phyloP scores from a whole-genome alignment of 2,888 invertebrate genomes.

The Nymphalis polychloros region DNA sequence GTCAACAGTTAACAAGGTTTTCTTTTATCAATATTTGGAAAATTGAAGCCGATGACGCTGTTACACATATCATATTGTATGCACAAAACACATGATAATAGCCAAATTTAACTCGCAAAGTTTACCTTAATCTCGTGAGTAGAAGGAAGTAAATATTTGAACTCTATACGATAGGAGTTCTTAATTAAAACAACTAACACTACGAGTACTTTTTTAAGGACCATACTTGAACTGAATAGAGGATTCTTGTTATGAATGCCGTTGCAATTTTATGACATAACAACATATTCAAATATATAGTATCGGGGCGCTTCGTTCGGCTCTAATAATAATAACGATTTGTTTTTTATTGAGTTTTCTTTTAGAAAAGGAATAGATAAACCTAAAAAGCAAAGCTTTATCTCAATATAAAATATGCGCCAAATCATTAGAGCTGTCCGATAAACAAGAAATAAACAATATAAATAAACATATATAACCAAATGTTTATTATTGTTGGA shows the following conservation, averaged over 20 bases:
- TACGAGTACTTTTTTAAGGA: not conserved
- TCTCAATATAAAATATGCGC: no score
- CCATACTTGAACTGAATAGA: not conserved
- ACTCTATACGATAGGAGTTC: not conserved
- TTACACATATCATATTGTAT: constrained; percentile 1
- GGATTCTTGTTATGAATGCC: not conserved
- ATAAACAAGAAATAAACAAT: no score
- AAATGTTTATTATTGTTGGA: no score
- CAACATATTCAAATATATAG: not conserved
- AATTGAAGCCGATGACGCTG: constrained; percentile 1
- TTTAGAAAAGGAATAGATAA: no score
- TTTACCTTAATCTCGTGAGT: constrained; percentile 13
- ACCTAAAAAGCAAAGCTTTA: no score
- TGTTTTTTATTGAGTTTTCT: no score
- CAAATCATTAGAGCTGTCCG: no score
- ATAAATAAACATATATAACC: no score
- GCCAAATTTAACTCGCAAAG: constrained; percentile 15
- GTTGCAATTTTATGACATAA: not conserved
- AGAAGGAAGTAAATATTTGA: constrained; percentile 11
- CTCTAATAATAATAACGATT: no score
- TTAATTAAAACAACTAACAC: not conserved
- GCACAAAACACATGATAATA: constrained; percentile 9
- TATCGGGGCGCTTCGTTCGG: no score
- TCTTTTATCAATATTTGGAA: not conserved
- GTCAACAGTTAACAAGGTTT: not conserved